Percentiles rank a stretch among this genome's conserved stretches.
These are phyloP conservation scores for Euphydryas editha DNA, from an alignment of 2,888 invertebrate species.

Conservation along the genomic window DNA sequence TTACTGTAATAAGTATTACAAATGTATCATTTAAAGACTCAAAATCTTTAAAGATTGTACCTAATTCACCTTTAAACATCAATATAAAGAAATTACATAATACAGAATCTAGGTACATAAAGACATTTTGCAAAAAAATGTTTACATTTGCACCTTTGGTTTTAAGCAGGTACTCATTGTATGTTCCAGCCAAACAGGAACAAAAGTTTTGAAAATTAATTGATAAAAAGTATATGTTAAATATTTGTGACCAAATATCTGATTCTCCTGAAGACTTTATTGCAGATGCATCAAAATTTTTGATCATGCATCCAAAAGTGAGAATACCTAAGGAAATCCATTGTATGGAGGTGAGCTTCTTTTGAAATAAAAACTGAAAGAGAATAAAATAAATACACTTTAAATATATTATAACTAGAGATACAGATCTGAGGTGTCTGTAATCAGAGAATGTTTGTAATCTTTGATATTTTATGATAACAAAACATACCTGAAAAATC, in stretches of 20 bases:
- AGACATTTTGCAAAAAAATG: conserved; percentile 96
- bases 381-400: not conserved
- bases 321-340: conserved; percentile 95
- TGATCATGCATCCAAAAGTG: conserved; percentile 95
- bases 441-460: too few species aligned
- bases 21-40: conserved; percentile 85
- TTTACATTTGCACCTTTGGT: conserved; percentile 92
- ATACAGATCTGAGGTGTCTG: too few species aligned
- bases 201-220: conserved; percentile 92
- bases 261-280: conserved; percentile 55
- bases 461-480: not conserved
- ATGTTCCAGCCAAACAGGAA: conserved; percentile 97
- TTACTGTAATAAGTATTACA: conserved; percentile 92
- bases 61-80: conserved; percentile 85
- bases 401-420: not conserved
- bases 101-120: conserved; percentile 97
- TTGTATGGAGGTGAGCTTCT: conserved; percentile 90
- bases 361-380: conserved; percentile 92
- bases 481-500: conserved; percentile 91
- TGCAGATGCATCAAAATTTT: conserved; percentile 87
- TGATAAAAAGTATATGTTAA: conserved; percentile 85
- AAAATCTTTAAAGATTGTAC: conserved; percentile 84
- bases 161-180: conserved; percentile 97
- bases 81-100: conserved; percentile 93
- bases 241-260: conserved; percentile 68